Evolutionary conservation across 2,113 vertebrate genomes (phyloP).

Genomic region (Monopterus albus): DNA sequence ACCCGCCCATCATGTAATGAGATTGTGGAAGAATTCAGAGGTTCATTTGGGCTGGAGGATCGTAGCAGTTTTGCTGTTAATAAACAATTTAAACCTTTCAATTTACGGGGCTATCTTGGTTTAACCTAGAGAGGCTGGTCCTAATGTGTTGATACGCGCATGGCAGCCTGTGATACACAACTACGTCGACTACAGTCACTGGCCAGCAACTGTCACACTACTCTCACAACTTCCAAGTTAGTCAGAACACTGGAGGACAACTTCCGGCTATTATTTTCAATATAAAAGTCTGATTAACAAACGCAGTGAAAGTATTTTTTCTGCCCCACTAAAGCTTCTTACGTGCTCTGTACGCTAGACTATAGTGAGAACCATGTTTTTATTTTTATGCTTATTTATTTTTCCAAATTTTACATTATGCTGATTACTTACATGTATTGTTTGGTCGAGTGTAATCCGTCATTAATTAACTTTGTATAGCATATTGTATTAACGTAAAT

Average conservation of each 20-base stretch:
- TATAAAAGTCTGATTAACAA: not conserved
- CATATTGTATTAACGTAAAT: no score
- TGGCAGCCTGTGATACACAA: conserved; percentile 34
- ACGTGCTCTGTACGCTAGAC: not conserved
- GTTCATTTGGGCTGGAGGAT: not conserved
- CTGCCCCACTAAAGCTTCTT: not conserved
- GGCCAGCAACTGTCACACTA: conserved; percentile 59
- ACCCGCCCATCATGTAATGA: conserved; percentile 69
- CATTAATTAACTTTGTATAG: no score
- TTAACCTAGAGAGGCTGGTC: conserved; percentile 9
- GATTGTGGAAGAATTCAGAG: conserved; percentile 39
- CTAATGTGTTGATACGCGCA: conserved; percentile 31
- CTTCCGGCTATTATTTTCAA: conserved; percentile 36
- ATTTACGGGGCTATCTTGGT: not conserved
- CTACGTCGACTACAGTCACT: conserved; percentile 54
- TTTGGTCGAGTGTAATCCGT: no score
- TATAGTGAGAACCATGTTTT: not conserved
- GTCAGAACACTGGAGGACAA: fast-evolving
- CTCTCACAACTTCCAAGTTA: conserved; percentile 32
- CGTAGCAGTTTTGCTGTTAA: not conserved
- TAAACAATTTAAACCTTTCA: not conserved
- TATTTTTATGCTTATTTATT: not conserved
- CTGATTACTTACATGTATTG: no score
- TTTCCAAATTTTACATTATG: no score
- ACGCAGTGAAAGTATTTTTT: not conserved